Evolutionary conservation across 2,797 vertebrate genomes (phyloP).

Genomic region (Lithobates sylvaticus): DNA sequence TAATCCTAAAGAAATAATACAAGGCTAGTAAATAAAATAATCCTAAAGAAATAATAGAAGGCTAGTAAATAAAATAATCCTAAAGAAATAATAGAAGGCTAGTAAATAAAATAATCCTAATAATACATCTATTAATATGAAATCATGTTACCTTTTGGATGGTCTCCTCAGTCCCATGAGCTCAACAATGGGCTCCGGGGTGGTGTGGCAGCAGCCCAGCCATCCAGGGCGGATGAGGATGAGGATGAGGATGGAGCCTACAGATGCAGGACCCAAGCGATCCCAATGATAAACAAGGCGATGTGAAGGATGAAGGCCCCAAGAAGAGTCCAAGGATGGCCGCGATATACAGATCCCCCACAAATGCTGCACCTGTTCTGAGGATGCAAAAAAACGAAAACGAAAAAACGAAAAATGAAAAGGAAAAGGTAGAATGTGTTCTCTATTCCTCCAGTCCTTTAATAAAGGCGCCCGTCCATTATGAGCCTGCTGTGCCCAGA

Average conservation of each 20-base stretch:
- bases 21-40: too few relatives aligned
- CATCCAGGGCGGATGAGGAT: constrained; percentile 23
- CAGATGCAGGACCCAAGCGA: background rate
- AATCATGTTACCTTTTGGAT: constrained; percentile 11
- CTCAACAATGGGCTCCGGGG: background rate
- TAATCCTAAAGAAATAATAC: too few relatives aligned
- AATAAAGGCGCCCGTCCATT: background rate
- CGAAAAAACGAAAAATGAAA: too few relatives aligned
- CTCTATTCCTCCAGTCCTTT: too few relatives aligned
- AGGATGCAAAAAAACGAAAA: background rate
- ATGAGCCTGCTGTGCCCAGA: constrained; percentile 1
- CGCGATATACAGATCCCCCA: background rate
- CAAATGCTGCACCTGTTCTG: background rate
- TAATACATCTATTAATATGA: too few relatives aligned
- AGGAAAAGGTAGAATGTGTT: too few relatives aligned
- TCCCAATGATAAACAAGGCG: background rate
- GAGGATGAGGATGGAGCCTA: background rate
- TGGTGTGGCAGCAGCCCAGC: constrained; percentile 4
- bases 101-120: too few relatives aligned
- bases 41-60: too few relatives aligned
- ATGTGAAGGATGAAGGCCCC: background rate
- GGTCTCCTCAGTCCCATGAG: constrained; percentile 19
- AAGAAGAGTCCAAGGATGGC: background rate
- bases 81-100: too few relatives aligned
- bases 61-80: background rate